Evolutionary conservation across 2,797 vertebrate species (phyloP).

Genomic region (Gephyroberyx darwinii): DNA sequence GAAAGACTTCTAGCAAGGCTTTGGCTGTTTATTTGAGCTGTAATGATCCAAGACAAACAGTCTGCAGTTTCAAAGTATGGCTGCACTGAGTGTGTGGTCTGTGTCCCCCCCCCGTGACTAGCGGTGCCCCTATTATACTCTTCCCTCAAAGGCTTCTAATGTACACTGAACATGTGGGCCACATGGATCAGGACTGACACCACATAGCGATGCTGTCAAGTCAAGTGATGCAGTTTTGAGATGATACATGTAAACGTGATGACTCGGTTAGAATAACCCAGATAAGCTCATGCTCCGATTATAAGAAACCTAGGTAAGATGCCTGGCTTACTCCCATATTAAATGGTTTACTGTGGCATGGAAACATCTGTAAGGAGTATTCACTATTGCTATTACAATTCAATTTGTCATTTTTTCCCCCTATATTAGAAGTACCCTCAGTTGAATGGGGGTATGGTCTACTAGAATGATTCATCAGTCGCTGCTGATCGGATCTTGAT

Average conservation of each 20-base stretch:
- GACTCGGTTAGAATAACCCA: too few species aligned
- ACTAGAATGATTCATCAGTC: background rate
- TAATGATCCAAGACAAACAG: conserved; percentile 60
- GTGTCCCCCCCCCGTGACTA: conserved; percentile 22
- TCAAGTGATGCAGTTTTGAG: too few species aligned
- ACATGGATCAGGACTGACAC: conserved; percentile 16
- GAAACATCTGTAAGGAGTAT: too few species aligned
- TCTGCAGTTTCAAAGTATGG: conserved; percentile 51
- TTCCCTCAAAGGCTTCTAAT: conserved; percentile 20
- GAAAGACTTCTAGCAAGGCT: conserved; percentile 47
- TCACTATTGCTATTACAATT: background rate
- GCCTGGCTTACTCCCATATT: too few species aligned
- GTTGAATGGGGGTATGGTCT: too few species aligned
- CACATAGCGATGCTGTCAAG: background rate
- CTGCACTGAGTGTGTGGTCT: conserved; percentile 60
- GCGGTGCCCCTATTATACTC: conserved; percentile 7
- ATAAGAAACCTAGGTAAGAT: too few species aligned
- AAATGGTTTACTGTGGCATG: too few species aligned
- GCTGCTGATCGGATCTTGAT: too few species aligned
- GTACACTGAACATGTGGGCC: conserved; percentile 21
- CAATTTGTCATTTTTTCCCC: background rate
- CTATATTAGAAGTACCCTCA: background rate
- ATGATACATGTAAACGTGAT: too few species aligned
- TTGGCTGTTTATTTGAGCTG: conserved; percentile 51
- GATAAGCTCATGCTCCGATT: too few species aligned